Evolutionary conservation across 2,113 vertebrate genomes (phyloP).

Genomic region (Gobio gobio): DNA sequence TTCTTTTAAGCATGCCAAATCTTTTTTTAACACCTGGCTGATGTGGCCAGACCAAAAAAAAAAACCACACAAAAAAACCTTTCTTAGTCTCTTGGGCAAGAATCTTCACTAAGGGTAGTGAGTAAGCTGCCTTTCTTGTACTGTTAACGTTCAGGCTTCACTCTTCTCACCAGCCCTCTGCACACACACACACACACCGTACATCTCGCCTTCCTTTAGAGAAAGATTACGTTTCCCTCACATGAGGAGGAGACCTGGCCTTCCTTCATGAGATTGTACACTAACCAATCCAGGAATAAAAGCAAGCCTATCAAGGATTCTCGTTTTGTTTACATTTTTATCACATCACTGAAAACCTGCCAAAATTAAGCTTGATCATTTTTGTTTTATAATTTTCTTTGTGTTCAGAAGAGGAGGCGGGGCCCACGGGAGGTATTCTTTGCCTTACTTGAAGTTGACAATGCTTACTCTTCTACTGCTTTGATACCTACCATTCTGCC

Average conservation of each 20-base stretch:
- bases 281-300: constrained; percentile 60
- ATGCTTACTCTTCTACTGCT: constrained; percentile 62
- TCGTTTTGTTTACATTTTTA: constrained; percentile 66
- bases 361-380: constrained; percentile 67
- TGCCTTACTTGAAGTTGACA: constrained; percentile 69
- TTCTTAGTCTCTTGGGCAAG: constrained; percentile 58
- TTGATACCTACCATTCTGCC: constrained; percentile 63
- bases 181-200: constrained; percentile 5
- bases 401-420: constrained; percentile 29
- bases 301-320: constrained; percentile 37
- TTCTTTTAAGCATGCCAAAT: constrained; percentile 60
- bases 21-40: constrained; percentile 48
- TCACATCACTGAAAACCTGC: constrained; percentile 71
- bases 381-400: constrained; percentile 27
- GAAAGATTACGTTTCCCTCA: constrained; percentile 46
- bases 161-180: constrained; percentile 39
- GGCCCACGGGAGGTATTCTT: constrained; percentile 60
- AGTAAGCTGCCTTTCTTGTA: constrained; percentile 59
- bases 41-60: constrained; percentile 51
- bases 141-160: constrained; percentile 49
- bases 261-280: constrained; percentile 50
- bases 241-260: constrained; percentile 33
- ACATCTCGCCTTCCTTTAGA: constrained; percentile 46
- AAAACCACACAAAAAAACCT: neutral
- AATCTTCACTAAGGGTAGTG: constrained; percentile 54